Conservation (phyloP, 2,888 invertebrate genomes). For the Lepidocyrtinus sp. region DNA sequence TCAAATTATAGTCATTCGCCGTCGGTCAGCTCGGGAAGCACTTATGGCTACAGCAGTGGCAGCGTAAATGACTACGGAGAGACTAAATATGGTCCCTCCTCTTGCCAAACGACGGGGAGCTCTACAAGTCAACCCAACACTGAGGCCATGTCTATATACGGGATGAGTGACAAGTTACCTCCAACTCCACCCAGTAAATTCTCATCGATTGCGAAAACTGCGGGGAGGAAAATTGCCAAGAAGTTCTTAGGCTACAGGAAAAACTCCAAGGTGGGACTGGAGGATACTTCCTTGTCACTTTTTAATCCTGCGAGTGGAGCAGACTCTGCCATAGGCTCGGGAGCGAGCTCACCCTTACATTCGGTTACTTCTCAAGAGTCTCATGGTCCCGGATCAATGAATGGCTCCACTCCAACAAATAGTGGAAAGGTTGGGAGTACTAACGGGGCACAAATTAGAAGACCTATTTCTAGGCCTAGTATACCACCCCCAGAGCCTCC, state of each 20-base stretch:
- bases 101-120: constrained; percentile 34
- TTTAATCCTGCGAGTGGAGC: constrained; percentile 18
- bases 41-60: constrained; percentile 56
- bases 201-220: constrained; percentile 68
- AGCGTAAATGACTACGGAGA: constrained; percentile 56
- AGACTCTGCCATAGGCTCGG: constrained; percentile 12
- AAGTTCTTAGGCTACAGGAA: constrained; percentile 67
- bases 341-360: constrained; percentile 5
- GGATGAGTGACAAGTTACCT: constrained; percentile 63
- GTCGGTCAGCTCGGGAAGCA: constrained; percentile 56
- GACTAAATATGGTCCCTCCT: constrained; percentile 52
- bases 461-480: constrained; percentile 64
- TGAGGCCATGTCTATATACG: constrained; percentile 49
- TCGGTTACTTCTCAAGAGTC: constrained; percentile 5
- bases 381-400: neutral
- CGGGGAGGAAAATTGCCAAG: constrained; percentile 67
- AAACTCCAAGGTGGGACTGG: constrained; percentile 60
- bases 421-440: neutral
- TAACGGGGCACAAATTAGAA: constrained; percentile 37
- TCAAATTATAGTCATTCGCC: constrained; percentile 61
- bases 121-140: constrained; percentile 31
- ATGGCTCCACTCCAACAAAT: constrained; percentile 8
- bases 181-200: constrained; percentile 67
- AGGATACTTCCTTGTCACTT: constrained; percentile 35
- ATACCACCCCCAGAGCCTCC: constrained; percentile 68